Percentiles rank a stretch among this genome's conserved stretches.
Conservation (phyloP, 2,113 vertebrate genomes). For the Onychostoma macrolepis region DNA sequence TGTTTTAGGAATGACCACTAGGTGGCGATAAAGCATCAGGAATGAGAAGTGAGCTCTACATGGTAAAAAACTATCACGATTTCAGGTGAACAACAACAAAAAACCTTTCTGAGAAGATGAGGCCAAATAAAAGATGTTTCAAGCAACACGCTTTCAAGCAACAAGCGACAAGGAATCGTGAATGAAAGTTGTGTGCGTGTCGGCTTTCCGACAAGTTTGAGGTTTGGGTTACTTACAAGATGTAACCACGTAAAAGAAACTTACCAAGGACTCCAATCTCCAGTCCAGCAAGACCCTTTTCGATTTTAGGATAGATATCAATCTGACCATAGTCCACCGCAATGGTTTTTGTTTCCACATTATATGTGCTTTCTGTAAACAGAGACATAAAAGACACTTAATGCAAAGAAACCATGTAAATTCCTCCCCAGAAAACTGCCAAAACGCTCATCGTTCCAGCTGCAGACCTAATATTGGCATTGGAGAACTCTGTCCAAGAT, state of each 20-base stretch:
- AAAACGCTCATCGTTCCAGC: not conserved
- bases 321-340: conserved; percentile 84
- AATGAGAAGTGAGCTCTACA: not conserved
- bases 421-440: not conserved
- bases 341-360: conserved; percentile 88
- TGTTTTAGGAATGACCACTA: conserved; percentile 12
- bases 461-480: conserved; percentile 6
- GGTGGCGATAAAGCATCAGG: conserved; percentile 36
- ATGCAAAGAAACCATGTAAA: not conserved
- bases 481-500: not conserved
- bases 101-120: not conserved
- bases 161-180: not conserved
- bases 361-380: conserved; percentile 81
- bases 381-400: not conserved
- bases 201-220: not conserved
- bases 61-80: not conserved
- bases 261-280: conserved; percentile 92
- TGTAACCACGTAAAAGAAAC: not conserved
- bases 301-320: conserved; percentile 86
- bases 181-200: not conserved
- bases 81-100: not conserved
- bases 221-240: not conserved
- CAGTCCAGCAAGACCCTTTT: conserved; percentile 79
- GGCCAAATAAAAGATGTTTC: not conserved
- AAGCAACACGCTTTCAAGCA: no score